Evolutionary conservation across 2,113 vertebrate genomes (phyloP), one percentile per base, ranked within the genome.

Genomic region (Silurus meridionalis): DNA sequence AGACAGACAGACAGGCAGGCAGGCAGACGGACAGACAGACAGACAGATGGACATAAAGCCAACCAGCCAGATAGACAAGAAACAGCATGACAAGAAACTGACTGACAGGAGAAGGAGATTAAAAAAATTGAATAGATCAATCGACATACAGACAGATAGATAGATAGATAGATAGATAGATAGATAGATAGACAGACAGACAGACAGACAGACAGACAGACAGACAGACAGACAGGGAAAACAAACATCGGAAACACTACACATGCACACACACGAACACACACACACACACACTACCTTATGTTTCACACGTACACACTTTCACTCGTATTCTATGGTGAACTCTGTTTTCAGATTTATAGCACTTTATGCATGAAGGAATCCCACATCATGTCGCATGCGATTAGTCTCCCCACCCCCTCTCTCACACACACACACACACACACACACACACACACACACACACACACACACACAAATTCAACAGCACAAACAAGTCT

Each of bases 401-500:
- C 46, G 17, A 2, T 77, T 53, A 52, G 48, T 25, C 10, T 75
- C 72, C 53, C 48, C 1, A 37, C 28, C 28, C 28, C 28, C 28
- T 37, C 28, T 13, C 61, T 9, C 67, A 37, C 67, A 15, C 67
- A 37, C 25, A 17, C 67, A 46, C 67, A 17, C 67, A 21, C 71
- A 74, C 71, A 74, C 46, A 52, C 71, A 74, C 71, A 50, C 69
- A 72, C 69, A 50, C 69, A 48, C 37, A 75, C 48, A 72, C 14
- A 48, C 69, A 19, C 37, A 48, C 46, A 74, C 71, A 74, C 71
- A 50, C 71, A 23, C 71, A 74, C 17, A 52, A 71, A 8, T 50
- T 17, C 69, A 50, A 48, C 55, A 71, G 52, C 80, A 37, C 67
- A 87, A 71, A 48, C 88, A 88, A 88, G 84, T 63, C 63, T 72